phyloP scores from a whole-genome alignment of 2,113 vertebrate species.

The Leucopsar rothschildi region DNA sequence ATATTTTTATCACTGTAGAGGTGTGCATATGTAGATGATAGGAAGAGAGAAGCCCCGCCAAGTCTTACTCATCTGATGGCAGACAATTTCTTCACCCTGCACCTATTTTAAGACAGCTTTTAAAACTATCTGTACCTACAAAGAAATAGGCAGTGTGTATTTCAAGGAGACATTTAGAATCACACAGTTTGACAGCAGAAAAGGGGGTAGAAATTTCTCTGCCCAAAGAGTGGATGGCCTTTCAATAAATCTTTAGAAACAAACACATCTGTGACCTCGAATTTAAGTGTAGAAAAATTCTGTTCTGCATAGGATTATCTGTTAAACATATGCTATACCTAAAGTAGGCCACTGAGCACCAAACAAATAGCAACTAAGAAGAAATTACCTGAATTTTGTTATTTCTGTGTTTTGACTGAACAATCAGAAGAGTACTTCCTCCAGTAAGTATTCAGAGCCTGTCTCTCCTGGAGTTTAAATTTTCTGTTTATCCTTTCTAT shows the following conservation, averaged over 20 bases:
- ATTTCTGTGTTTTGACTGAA: neutral
- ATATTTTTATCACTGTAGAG: constrained; percentile 13
- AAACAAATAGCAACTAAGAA: neutral
- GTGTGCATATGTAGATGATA: constrained; percentile 16
- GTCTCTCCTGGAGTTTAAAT: neutral
- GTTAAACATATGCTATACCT: neutral
- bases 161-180: constrained; percentile 16
- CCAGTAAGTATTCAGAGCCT: rapidly evolving
- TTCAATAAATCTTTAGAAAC: neutral
- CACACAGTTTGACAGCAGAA: neutral
- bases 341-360: neutral
- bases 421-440: neutral
- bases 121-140: constrained; percentile 16
- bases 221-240: neutral
- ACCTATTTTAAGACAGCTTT: constrained; percentile 30
- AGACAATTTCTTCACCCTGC: constrained; percentile 21
- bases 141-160: neutral
- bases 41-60: constrained; percentile 6
- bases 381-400: neutral
- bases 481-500: neutral
- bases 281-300: neutral
- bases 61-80: constrained; percentile 29
- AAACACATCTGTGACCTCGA: neutral
- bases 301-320: neutral
- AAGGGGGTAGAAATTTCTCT: neutral